These are phyloP conservation scores for Parauchenoglanis ngamensis DNA, from an alignment of 2,797 vertebrate species.

Conservation along the genomic window DNA sequence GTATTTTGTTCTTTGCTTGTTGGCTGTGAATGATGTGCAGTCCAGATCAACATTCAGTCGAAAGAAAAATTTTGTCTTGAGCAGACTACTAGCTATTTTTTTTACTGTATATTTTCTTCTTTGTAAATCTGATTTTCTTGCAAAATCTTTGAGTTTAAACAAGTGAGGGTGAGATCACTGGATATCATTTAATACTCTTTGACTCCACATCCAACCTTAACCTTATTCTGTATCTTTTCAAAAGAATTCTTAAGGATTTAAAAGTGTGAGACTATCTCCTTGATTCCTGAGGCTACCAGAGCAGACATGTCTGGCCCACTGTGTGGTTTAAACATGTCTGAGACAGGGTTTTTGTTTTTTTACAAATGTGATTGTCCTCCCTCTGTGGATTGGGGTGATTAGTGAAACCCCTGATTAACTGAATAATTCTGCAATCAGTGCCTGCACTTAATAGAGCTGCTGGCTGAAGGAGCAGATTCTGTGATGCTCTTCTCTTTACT, in stretches of 20 bases:
- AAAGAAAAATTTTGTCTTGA: background rate
- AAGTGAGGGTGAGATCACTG: background rate
- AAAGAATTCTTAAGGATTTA: background rate
- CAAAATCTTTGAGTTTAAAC: background rate
- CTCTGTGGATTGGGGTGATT: background rate
- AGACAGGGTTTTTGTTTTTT: background rate
- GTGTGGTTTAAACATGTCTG: background rate
- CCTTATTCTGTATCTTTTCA: background rate
- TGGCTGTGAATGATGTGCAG: background rate
- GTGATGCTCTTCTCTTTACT: slow-evolving; percentile 7
- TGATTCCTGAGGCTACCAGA: background rate
- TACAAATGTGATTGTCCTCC: background rate
- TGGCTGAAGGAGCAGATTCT: slow-evolving; percentile 20
- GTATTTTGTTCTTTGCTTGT: background rate
- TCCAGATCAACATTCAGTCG: too few relatives aligned
- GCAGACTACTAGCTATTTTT: background rate
- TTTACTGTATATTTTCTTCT: background rate
- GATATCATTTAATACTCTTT: background rate
- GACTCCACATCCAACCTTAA: too few relatives aligned
- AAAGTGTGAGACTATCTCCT: background rate
- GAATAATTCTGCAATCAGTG: slow-evolving; percentile 7
- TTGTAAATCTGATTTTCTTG: background rate
- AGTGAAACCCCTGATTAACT: slow-evolving; percentile 44
- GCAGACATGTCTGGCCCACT: background rate
- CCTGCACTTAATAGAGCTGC: slow-evolving; percentile 24